Conservation (phyloP, 30 jellyfish, hydroid and myxozoan species). For the Phacellophora camtschatica region DNA sequence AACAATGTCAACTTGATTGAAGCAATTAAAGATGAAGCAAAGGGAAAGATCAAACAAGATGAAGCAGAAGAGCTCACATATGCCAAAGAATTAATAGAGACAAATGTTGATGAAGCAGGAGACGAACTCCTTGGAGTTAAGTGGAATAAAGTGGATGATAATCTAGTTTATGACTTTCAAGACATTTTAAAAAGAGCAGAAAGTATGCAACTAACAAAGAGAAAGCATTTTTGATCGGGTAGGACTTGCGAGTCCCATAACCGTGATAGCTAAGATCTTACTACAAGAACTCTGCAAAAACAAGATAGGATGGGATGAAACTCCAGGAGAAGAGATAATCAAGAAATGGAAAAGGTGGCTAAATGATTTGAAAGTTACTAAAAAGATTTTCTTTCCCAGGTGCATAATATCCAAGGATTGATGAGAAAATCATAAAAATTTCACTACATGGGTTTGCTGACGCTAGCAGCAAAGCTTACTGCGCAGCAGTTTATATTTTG, state of each 20-base stretch:
- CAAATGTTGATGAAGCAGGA: background rate
- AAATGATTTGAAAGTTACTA: background rate
- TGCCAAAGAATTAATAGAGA: background rate
- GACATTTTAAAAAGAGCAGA: background rate
- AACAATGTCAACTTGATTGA: background rate
- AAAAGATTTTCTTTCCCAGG: background rate
- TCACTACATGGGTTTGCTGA: slow-evolving; percentile 10
- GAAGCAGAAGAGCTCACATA: background rate
- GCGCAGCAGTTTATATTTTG: background rate
- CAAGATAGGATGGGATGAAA: slow-evolving; percentile 40
- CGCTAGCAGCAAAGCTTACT: background rate
- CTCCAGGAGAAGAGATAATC: background rate
- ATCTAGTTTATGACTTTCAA: background rate
- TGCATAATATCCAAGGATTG: background rate
- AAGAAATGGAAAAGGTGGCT: background rate
- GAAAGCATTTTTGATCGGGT: slow-evolving; percentile 2
- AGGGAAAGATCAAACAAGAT: background rate
- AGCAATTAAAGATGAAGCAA: background rate
- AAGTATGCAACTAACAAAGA: background rate
- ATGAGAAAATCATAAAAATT: background rate
- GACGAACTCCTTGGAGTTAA: background rate
- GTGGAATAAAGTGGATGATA: background rate
- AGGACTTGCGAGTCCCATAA: slow-evolving; percentile 9
- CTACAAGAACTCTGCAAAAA: slow-evolving; percentile 13
- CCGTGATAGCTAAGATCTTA: slow-evolving; percentile 1